Evolutionary conservation across 2,797 vertebrate genomes (phyloP).

Genomic region (Yasuhikotakia modesta): DNA sequence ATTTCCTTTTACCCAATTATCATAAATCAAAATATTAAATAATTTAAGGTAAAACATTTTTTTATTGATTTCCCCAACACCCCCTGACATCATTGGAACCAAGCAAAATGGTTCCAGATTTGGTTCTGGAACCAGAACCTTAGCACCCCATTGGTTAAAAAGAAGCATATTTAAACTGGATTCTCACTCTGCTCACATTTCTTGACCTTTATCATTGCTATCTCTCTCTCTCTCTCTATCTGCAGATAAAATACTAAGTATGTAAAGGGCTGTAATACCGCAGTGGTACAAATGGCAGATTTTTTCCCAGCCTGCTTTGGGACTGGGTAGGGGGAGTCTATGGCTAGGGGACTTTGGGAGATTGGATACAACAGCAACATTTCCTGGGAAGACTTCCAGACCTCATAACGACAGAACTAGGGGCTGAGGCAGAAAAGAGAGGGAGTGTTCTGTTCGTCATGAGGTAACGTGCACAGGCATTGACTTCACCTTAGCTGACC

Average conservation of each 20-base stretch:
- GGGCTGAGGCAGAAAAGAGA: slow-evolving; percentile 48
- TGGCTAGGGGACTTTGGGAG: slow-evolving; percentile 55
- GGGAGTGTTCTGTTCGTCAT: slow-evolving; percentile 52
- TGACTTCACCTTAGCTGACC: slow-evolving; percentile 61
- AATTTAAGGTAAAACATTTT: not conserved
- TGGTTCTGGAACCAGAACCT: too few relatives aligned
- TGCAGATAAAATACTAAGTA: slow-evolving; percentile 46
- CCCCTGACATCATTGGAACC: too few relatives aligned
- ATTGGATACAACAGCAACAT: slow-evolving; percentile 54
- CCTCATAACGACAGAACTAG: slow-evolving; percentile 48
- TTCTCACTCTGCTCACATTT: too few relatives aligned
- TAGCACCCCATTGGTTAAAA: not conserved
- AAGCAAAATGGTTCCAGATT: not conserved
- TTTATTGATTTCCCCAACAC: not conserved
- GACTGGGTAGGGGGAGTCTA: slow-evolving; percentile 51
- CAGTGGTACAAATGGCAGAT: slow-evolving; percentile 61
- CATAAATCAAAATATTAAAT: not conserved
- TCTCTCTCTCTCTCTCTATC: not conserved
- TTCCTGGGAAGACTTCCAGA: slow-evolving; percentile 59
- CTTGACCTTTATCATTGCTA: too few relatives aligned
- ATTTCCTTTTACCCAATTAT: too few relatives aligned
- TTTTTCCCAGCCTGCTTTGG: slow-evolving; percentile 62
- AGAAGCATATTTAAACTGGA: too few relatives aligned
- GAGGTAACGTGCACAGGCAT: slow-evolving; percentile 55
- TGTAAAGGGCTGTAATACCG: slow-evolving; percentile 57